A percentile compares a stretch with the other conserved stretches of the same genome.
These are phyloP conservation scores for Steinernema carpocapsae DNA, from an alignment of 2,888 invertebrate genomes.

Conservation along the genomic window DNA sequence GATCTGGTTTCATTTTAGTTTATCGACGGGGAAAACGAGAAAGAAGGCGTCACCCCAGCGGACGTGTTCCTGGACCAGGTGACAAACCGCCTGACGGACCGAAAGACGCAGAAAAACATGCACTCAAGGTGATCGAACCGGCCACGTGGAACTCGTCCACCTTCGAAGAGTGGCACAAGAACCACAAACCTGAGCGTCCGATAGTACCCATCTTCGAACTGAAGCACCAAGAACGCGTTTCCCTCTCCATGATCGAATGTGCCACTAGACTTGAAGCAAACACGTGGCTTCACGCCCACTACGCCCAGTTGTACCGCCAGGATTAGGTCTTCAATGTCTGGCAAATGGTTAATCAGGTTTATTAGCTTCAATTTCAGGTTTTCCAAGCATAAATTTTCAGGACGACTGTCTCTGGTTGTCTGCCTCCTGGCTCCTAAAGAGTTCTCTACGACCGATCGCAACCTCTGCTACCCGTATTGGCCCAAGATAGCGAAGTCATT, in stretches of 20 bases:
- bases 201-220: conserved; percentile 9
- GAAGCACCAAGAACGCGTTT: conserved; percentile 5
- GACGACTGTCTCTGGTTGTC: not conserved
- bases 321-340: conserved; percentile 28
- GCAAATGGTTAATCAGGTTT: conserved; percentile 7
- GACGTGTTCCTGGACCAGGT: conserved; percentile 28
- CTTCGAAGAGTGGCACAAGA: conserved; percentile 11
- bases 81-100: conserved; percentile 13
- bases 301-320: conserved; percentile 8
- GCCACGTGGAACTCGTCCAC: conserved; percentile 1
- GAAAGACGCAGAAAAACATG: conserved; percentile 15
- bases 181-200: conserved; percentile 17
- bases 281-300: conserved; percentile 26
- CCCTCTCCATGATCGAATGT: conserved; percentile 2
- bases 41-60: conserved; percentile 18
- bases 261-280: conserved; percentile 19
- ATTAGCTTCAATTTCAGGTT: not conserved
- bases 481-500: not conserved
- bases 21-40: not conserved
- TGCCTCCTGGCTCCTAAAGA: conserved; percentile 6
- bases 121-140: conserved; percentile 19
- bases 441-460: conserved; percentile 19
- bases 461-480: conserved; percentile 15
- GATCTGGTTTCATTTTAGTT: not conserved
- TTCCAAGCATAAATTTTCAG: not conserved